Base-by-base conservation (phyloP, 2,113 vertebrate species). In the Scalopus aquaticus region DNA sequence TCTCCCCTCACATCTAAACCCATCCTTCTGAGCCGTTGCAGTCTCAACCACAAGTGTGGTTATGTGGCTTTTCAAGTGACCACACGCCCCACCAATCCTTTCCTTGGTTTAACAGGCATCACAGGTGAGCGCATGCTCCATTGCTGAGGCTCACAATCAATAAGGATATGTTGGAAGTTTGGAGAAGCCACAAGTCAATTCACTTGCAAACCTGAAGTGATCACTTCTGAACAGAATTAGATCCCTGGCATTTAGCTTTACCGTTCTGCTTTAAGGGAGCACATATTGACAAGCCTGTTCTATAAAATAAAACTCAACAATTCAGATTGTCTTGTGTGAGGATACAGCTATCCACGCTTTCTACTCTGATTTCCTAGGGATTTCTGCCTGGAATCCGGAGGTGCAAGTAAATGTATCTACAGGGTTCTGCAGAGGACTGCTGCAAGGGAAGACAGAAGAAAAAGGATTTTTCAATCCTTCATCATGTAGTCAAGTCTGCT, bases 41-140 rank as follows among this genome's bases (percentile, higher is more conserved):
- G 86, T 65, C 93, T 85, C 37, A 46, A 79, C 83, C 24, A 62
- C 73, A 74, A 91, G 22, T 17, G 79, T 91, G 70, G 46, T 92
- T 95, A 79, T 82, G 51, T 46, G 90, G 46, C 51, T 92, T 95
- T 95, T n/a, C 26, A 85, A 42, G 78, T 72, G 70, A 86, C 97
- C 67, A 89, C 94, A 67, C 16, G 1, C 62, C 89, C 83, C 37
- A 37, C 76, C 87, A 19, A 56, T 80, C 51, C 19, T 72, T 44
- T 62, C 39, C 74, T 51, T 39, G 37, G 90, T 46, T 67, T 76
- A 76, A 90, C 64, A 92, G 91, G 32, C 22, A 22, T 95, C 79
- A 86, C 20, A n/a, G 60, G 39, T 39, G 35, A 73, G 22, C 24
- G 0, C 28, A 73, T 0, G 0, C 91, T 91, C 84, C n/a, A 17